Percentiles rank a stretch among this genome's conserved stretches.
These are phyloP conservation scores for Bombus impatiens DNA, from an alignment of 1,140 invertebrate genomes.

Conservation along the genomic window DNA sequence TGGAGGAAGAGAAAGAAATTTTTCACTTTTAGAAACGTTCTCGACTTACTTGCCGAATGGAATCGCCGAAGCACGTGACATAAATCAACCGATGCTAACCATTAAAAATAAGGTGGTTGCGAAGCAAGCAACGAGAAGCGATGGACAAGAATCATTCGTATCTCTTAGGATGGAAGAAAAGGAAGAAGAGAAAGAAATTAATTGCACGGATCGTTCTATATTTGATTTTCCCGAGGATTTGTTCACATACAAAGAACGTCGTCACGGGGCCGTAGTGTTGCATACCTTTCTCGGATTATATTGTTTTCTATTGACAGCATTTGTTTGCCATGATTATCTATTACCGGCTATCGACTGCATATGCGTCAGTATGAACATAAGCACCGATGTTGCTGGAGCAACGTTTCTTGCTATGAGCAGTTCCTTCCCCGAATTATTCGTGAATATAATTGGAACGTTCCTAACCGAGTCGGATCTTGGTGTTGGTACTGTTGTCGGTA, in stretches of 20 bases:
- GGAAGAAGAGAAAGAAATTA: conserved; percentile 33
- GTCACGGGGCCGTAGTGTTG: conserved; percentile 87
- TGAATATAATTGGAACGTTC: conserved; percentile 93
- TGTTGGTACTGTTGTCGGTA: conserved; percentile 93
- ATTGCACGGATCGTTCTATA: conserved; percentile 79
- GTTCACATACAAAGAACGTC: conserved; percentile 85
- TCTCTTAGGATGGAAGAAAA: neutral
- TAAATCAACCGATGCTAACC: neutral
- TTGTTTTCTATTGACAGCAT: conserved; percentile 89
- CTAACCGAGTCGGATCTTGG: conserved; percentile 90
- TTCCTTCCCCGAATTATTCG: conserved; percentile 95
- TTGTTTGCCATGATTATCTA: conserved; percentile 94
- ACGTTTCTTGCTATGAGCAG: conserved; percentile 96
- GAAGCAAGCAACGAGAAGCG: neutral
- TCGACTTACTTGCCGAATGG: neutral
- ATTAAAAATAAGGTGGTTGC: neutral
- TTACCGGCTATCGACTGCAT: conserved; percentile 92
- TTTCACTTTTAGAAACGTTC: conserved; percentile 13
- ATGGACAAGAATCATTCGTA: neutral
- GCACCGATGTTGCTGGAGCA: conserved; percentile 93
- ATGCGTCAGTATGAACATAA: conserved; percentile 88
- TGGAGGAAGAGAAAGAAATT: neutral
- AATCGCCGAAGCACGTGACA: neutral
- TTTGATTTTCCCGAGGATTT: conserved; percentile 84
- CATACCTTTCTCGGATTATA: conserved; percentile 91